A percentile compares a stretch with the other conserved stretches of the same genome.
phyloP scores from a whole-genome alignment of 1,140 invertebrate species.

The Druon quercuslanigerum region DNA sequence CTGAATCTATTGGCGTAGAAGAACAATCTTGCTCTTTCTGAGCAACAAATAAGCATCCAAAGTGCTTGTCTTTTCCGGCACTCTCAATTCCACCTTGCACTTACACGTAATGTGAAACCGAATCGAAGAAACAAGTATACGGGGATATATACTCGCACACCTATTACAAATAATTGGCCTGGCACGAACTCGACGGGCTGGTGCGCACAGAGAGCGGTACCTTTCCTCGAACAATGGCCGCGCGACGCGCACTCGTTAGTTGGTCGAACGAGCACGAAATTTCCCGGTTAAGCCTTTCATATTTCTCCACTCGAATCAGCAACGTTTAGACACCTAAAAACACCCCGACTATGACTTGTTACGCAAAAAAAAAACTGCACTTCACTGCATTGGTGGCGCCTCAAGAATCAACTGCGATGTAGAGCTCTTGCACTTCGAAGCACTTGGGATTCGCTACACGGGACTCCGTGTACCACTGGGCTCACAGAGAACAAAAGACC shows the following conservation, averaged over 20 bases:
- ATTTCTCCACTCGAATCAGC: conserved; percentile 30
- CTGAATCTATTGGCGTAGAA: background rate
- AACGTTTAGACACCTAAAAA: conserved; percentile 14
- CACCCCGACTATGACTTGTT: background rate
- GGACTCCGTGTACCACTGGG: background rate
- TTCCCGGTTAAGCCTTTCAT: conserved; percentile 41
- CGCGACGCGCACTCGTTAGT: conserved; percentile 43
- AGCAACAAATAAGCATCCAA: background rate
- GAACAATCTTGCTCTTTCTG: background rate
- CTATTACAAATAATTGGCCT: conserved; percentile 21
- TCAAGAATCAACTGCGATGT: background rate
- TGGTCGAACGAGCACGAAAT: conserved; percentile 46
- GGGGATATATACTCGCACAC: conserved; percentile 4
- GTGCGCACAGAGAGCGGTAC: conserved; percentile 36
- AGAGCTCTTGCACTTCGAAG: conserved; percentile 11
- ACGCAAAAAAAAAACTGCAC: background rate
- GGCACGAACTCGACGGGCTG: conserved; percentile 17
- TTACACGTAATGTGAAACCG: background rate
- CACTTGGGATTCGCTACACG: background rate
- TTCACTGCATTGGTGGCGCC: background rate
- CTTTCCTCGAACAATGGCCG: conserved; percentile 46
- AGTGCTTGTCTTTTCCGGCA: conserved; percentile 36
- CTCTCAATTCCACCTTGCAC: conserved; percentile 36
- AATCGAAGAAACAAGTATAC: background rate
- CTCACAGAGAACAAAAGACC: conserved; percentile 30